Conservation (phyloP, 2,113 vertebrate genomes). For the Dolichallabes microphthalmus region DNA sequence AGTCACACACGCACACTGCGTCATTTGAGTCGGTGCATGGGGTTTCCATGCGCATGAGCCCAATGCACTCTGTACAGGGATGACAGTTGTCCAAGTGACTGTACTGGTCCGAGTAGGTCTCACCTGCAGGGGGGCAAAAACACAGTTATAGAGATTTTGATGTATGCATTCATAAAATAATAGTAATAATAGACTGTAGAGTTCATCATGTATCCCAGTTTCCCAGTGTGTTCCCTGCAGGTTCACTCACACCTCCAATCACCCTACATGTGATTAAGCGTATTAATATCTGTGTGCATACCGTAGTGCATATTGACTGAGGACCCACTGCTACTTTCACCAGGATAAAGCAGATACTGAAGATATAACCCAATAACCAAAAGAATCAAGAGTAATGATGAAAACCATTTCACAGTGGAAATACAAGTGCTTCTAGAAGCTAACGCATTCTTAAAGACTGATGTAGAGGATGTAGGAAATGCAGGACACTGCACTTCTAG, state of each 20-base stretch:
- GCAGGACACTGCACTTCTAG: neutral
- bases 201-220: neutral
- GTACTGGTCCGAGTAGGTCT: conserved; percentile 87
- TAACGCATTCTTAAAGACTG: neutral
- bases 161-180: neutral
- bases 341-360: neutral
- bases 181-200: neutral
- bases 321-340: neutral
- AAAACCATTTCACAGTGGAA: neutral
- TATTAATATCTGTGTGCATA: neutral
- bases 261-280: neutral
- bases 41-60: conserved; percentile 85
- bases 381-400: neutral
- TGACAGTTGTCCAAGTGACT: conserved; percentile 83
- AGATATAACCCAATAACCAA: neutral
- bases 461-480: neutral
- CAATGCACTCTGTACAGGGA: conserved; percentile 82
- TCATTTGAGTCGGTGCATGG: conserved; percentile 96
- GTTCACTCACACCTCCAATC: neutral
- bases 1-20: conserved; percentile 84
- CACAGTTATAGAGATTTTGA: neutral
- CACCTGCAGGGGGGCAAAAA: conserved; percentile 66
- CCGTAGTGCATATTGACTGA: neutral
- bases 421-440: neutral
- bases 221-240: neutral